phyloP scores from a whole-genome alignment of 2,797 vertebrate genomes.

The Prionace glauca region DNA sequence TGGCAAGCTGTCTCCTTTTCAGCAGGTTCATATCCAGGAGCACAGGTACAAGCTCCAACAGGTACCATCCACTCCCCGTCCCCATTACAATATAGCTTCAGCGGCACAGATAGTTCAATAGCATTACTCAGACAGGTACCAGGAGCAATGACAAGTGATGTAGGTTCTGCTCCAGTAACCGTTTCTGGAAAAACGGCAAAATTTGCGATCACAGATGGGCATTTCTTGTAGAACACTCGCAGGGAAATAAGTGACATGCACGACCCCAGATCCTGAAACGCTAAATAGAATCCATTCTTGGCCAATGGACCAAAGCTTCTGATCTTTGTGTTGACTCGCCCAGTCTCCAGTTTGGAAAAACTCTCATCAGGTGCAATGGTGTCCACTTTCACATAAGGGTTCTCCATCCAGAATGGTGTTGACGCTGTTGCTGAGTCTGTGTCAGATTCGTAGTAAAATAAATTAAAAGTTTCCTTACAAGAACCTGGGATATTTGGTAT shows the following conservation, averaged over 20 bases:
- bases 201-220: slow-evolving; percentile 86
- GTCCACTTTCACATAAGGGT: slow-evolving; percentile 96
- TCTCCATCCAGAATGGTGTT: slow-evolving; percentile 98
- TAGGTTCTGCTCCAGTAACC: slow-evolving; percentile 87
- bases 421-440: slow-evolving; percentile 85
- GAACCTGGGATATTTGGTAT: slow-evolving; percentile 96
- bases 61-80: slow-evolving; percentile 98
- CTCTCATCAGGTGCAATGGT: slow-evolving; percentile 92
- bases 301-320: slow-evolving; percentile 92
- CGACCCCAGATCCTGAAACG: slow-evolving; percentile 92
- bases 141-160: slow-evolving; percentile 88
- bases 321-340: slow-evolving; percentile 88
- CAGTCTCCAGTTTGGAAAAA: slow-evolving; percentile 83
- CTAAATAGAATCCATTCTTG: slow-evolving; percentile 90
- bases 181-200: slow-evolving; percentile 92
- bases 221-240: slow-evolving; percentile 94
- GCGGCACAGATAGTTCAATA: slow-evolving; percentile 85
- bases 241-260: slow-evolving; percentile 97
- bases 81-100: slow-evolving; percentile 93
- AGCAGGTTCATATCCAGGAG: slow-evolving; percentile 78
- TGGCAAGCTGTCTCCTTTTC: slow-evolving; percentile 88
- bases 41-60: slow-evolving; percentile 86
- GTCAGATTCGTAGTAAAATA: slow-evolving; percentile 95
- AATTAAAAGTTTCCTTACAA: slow-evolving; percentile 98
- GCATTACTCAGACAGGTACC: slow-evolving; percentile 88